Percentiles rank a stretch among this genome's conserved stretches.
These are phyloP conservation scores for Argyresthia albistria DNA, from an alignment of 2,888 invertebrate genomes.

Conservation along the genomic window DNA sequence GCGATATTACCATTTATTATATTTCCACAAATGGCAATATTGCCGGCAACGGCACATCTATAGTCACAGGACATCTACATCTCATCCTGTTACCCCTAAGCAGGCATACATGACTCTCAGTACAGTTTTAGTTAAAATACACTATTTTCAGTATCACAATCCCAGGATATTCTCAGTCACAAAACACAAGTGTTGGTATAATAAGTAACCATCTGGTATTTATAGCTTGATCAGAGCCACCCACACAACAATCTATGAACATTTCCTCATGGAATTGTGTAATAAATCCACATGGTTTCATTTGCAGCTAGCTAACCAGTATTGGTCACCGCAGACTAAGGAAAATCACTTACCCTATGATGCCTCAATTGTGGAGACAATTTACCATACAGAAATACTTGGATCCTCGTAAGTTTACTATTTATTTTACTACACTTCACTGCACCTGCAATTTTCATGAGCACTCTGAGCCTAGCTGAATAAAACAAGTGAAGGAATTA, in stretches of 20 bases:
- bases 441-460: constrained; percentile 23
- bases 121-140: no score
- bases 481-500: constrained; percentile 44
- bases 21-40: no score
- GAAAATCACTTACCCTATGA: constrained; percentile 81
- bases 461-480: constrained; percentile 44
- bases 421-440: constrained; percentile 9
- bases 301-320: constrained; percentile 87
- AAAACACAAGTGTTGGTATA: no score
- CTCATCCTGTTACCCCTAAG: no score
- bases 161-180: no score
- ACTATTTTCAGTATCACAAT: no score
- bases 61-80: no score
- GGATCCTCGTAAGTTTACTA: constrained; percentile 79
- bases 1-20: no score
- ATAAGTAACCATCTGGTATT: constrained; percentile 51
- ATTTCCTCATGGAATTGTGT: constrained; percentile 51
- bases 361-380: constrained; percentile 86
- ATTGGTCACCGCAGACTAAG: constrained; percentile 92
- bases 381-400: constrained; percentile 90
- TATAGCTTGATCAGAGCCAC: constrained; percentile 19
- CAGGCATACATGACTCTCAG: no score
- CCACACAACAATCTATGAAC: constrained; percentile 48
- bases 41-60: no score
- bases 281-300: constrained; percentile 50